These are phyloP conservation scores for Microcebus murinus DNA, from an alignment of 2,113 vertebrate genomes.

Conservation along the genomic window DNA sequence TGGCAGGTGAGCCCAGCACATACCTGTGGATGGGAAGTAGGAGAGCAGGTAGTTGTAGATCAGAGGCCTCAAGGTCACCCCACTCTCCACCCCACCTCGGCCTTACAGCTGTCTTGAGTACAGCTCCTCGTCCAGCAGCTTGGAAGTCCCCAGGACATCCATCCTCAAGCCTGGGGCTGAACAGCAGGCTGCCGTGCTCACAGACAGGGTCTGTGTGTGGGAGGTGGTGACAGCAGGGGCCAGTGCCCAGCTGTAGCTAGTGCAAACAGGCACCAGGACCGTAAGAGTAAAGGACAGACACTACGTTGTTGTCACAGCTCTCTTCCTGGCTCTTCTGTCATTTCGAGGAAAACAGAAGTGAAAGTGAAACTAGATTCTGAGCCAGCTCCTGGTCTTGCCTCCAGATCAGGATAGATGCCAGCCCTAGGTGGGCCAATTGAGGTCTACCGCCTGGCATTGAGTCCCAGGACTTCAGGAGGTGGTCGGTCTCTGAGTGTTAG, in stretches of 20 bases:
- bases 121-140: constrained; percentile 82
- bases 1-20: constrained; percentile 89
- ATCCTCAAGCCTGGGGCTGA: neutral
- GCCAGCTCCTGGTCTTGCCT: neutral
- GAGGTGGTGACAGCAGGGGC: neutral
- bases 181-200: neutral
- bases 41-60: neutral
- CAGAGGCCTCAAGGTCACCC: neutral
- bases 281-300: neutral
- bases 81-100: neutral
- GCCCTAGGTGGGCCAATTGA: neutral
- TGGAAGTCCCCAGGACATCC: neutral
- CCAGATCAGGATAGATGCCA: neutral
- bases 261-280: neutral
- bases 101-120: constrained; percentile 94
- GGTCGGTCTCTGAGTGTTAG: neutral
- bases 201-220: neutral
- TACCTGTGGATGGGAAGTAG: constrained; percentile 83
- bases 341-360: constrained; percentile 60
- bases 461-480: neutral
- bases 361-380: constrained; percentile 54
- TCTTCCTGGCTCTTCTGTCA: neutral
- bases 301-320: neutral
- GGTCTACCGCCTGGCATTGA: neutral
- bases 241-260: neutral